Evolutionary conservation across 2,113 vertebrate species (phyloP).

Genomic region (Alligator mississippiensis): DNA sequence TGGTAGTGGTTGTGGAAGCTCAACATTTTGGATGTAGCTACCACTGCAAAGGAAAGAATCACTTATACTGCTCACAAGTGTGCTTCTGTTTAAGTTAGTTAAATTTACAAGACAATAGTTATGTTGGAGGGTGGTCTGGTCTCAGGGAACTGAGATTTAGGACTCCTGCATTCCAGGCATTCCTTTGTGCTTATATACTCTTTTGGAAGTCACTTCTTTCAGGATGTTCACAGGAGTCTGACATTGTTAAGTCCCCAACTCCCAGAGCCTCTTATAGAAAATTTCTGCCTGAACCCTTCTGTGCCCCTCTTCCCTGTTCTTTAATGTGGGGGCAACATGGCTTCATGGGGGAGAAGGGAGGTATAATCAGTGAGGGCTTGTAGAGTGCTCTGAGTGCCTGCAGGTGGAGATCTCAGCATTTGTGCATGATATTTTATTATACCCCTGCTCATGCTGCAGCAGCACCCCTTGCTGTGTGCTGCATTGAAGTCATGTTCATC

Average conservation of each 20-base stretch:
- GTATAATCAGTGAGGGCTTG: neutral
- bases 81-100: neutral
- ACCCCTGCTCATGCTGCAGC: neutral
- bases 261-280: slow-evolving; percentile 13
- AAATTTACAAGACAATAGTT: slow-evolving; percentile 19
- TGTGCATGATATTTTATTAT: neutral
- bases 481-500: slow-evolving; percentile 2
- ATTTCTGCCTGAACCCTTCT: neutral
- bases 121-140: neutral
- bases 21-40: neutral
- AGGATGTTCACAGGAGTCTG: slow-evolving; percentile 6
- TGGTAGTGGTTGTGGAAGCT: neutral
- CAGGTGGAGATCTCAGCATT: slow-evolving; percentile 3
- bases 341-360: neutral
- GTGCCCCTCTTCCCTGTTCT: neutral
- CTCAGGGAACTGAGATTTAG: neutral
- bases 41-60: neutral
- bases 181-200: neutral
- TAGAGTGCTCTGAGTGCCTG: neutral
- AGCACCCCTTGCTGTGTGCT: neutral
- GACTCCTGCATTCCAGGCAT: neutral
- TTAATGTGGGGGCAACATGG: neutral
- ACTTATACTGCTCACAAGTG: slow-evolving; percentile 5
- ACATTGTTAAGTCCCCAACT: neutral
- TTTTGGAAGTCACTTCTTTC: neutral